Conservation (phyloP, 92 coral and sea anemone species). For the Scolanthus callimorphus region DNA sequence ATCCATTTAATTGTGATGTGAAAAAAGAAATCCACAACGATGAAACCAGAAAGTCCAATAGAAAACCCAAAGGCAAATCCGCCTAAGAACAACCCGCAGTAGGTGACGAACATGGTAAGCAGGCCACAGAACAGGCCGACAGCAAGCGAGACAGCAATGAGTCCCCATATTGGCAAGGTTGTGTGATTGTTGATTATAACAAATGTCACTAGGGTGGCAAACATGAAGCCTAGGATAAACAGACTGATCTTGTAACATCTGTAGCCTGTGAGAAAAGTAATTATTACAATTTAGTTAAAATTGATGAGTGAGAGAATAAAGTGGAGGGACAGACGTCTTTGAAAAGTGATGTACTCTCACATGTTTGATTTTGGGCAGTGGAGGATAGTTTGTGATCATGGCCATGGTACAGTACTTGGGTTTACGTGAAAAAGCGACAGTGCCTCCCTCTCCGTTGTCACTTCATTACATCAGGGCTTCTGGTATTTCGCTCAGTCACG, state of each 20-base stretch:
- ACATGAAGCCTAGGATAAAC: conserved; percentile 80
- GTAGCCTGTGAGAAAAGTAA: too few species aligned
- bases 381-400: too few species aligned
- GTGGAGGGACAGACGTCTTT: too few species aligned
- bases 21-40: conserved; percentile 53
- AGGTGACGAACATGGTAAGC: conserved; percentile 73
- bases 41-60: conserved; percentile 66
- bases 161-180: conserved; percentile 68
- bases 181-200: conserved; percentile 75
- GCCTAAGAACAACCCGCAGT: conserved; percentile 87
- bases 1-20: conserved; percentile 74
- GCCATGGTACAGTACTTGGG: too few species aligned
- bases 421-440: too few species aligned
- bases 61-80: conserved; percentile 93
- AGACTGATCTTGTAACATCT: conserved; percentile 79
- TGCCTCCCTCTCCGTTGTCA: too few species aligned
- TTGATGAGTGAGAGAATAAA: too few species aligned
- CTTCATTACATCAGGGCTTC: too few species aligned
- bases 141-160: conserved; percentile 78
- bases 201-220: conserved; percentile 84
- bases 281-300: too few species aligned
- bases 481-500: too few species aligned
- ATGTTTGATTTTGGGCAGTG: too few species aligned
- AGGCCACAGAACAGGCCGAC: conserved; percentile 92
- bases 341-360: too few species aligned